Evolutionary conservation across 2,888 invertebrate species (phyloP).

Genomic region (Andrena chrysosceles): DNA sequence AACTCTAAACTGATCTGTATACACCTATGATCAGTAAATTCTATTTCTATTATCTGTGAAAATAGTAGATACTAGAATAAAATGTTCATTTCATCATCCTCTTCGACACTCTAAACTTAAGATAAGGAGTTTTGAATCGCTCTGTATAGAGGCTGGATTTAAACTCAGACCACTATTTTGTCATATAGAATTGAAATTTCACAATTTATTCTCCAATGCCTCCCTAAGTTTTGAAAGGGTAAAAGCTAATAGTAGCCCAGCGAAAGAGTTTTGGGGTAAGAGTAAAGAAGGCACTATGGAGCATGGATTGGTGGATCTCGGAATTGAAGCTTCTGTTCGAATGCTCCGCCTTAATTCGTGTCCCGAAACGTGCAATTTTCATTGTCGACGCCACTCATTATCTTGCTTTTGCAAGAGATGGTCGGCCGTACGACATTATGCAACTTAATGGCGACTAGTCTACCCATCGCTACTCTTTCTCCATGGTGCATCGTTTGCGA

Average conservation of each 20-base stretch:
- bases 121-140: too few species aligned
- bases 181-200: not conserved
- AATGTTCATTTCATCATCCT: too few species aligned
- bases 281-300: conserved; percentile 8
- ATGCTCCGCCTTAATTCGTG: conserved; percentile 62
- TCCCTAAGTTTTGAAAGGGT: not conserved
- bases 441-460: conserved; percentile 51
- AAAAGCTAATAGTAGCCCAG: conserved; percentile 9
- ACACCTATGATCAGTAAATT: too few species aligned
- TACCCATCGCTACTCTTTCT: conserved; percentile 34
- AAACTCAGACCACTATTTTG: not conserved
- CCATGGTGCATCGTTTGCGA: not conserved
- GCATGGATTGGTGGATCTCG: conserved; percentile 39
- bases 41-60: too few species aligned
- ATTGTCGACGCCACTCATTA: conserved; percentile 57
- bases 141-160: not conserved
- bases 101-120: too few species aligned
- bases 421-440: conserved; percentile 53
- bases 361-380: conserved; percentile 56
- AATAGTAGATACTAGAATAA: too few species aligned
- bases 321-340: conserved; percentile 59
- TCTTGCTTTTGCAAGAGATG: conserved; percentile 62
- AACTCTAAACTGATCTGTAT: too few species aligned
- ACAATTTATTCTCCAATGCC: not conserved
- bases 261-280: conserved; percentile 2